These are phyloP conservation scores for Stigmatopora argus DNA, from an alignment of 2,113 vertebrate genomes.

Conservation along the genomic window DNA sequence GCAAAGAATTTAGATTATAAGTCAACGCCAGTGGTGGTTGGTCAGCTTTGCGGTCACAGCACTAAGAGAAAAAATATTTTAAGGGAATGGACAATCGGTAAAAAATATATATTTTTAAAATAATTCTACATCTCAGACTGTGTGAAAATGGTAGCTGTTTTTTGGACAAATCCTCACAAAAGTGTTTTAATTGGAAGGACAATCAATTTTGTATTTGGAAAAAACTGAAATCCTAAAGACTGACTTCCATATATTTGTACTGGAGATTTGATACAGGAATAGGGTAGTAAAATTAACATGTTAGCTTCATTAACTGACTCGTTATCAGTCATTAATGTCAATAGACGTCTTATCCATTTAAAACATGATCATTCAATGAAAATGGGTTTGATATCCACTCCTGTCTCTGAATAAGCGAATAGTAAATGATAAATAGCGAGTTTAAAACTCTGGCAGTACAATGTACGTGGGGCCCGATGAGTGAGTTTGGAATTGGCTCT, in stretches of 20 bases:
- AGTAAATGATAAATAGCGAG: background rate
- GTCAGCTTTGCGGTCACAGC: conserved; percentile 26
- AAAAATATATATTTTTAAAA: conserved; percentile 33
- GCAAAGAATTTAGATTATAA: conserved; percentile 59
- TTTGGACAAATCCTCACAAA: conserved; percentile 37
- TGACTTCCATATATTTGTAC: background rate
- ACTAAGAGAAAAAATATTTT: conserved; percentile 35
- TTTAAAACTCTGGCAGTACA: background rate
- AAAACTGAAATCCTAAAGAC: background rate
- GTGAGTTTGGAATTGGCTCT: background rate
- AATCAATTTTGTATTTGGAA: background rate
- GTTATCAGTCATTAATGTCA: no score
- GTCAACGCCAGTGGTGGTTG: conserved; percentile 41
- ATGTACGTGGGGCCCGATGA: background rate
- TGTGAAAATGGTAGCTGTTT: conserved; percentile 23
- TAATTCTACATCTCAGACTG: conserved; percentile 11
- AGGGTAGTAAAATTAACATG: no score
- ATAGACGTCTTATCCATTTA: no score
- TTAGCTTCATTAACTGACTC: no score
- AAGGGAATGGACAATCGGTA: conserved; percentile 16
- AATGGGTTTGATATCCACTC: no score
- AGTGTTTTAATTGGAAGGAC: background rate
- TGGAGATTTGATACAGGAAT: no score
- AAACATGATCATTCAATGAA: no score
- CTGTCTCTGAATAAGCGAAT: no score